Conservation (phyloP, 2,113 vertebrate genomes). For the Ageneiosus marmoratus region DNA sequence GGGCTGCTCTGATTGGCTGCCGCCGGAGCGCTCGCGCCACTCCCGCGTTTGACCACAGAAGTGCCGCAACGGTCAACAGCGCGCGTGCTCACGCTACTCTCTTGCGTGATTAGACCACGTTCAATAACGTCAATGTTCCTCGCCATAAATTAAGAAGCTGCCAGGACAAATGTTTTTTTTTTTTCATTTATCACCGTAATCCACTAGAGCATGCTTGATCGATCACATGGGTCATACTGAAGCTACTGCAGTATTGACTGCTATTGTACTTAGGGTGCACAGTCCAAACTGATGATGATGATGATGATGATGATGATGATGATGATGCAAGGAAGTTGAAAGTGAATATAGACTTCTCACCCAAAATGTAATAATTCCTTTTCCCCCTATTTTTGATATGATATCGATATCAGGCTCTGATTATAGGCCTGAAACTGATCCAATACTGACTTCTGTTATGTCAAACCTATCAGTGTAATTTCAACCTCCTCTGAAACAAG, state of each 20-base stretch:
- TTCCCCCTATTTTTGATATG: not conserved
- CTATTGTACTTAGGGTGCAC: not conserved
- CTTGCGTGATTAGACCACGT: conserved; percentile 16
- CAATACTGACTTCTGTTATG: not conserved
- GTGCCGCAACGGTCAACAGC: conserved; percentile 18
- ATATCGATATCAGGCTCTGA: not conserved
- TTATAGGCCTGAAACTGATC: not conserved
- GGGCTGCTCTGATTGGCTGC: conserved; percentile 27
- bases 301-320: too few species aligned
- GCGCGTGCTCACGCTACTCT: not conserved
- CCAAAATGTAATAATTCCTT: not conserved
- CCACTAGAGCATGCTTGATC: conserved; percentile 4
- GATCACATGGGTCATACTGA: not conserved
- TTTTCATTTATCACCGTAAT: too few species aligned
- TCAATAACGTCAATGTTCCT: not conserved
- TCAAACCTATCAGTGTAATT: not conserved
- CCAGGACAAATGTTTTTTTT: too few species aligned
- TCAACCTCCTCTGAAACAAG: not conserved
- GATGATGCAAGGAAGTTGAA: not conserved
- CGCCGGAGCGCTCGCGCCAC: conserved; percentile 4
- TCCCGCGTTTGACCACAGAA: conserved; percentile 18
- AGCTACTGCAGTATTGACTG: conserved; percentile 11
- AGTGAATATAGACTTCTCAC: not conserved
- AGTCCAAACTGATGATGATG: not conserved
- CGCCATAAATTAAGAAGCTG: not conserved